These are phyloP conservation scores for Enhydra lutris DNA, from an alignment of 2,113 vertebrate species.

Conservation along the genomic window DNA sequence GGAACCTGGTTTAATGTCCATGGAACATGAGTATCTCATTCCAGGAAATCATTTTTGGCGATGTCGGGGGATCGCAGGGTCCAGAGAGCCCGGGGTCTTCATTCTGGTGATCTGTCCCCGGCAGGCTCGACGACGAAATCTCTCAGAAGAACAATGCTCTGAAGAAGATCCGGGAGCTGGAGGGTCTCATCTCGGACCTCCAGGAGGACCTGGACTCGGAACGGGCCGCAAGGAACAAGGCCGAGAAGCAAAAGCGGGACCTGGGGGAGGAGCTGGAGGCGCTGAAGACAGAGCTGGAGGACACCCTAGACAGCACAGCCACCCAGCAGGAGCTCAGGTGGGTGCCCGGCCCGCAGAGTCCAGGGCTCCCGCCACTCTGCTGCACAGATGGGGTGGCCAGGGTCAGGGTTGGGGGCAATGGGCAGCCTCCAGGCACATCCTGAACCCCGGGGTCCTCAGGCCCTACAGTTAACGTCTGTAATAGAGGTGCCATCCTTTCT, in stretches of 20 bases:
- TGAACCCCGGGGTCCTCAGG: fast-evolving
- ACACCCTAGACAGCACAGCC: constrained; percentile 94
- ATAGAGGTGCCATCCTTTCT: not conserved
- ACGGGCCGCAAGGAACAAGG: constrained; percentile 87
- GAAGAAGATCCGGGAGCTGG: constrained; percentile 93
- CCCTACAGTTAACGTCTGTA: fast-evolving
- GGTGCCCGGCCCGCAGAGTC: fast-evolving
- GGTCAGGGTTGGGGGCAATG: fast-evolving
- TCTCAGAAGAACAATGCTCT: constrained; percentile 88
- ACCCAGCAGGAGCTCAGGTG: constrained; percentile 96
- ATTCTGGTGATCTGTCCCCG: not conserved
- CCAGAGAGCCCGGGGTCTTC: not conserved
- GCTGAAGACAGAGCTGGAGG: constrained; percentile 94
- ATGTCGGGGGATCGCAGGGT: fast-evolving
- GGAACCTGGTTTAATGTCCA: not conserved
- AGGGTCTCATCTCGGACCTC: constrained; percentile 90
- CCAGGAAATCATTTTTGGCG: not conserved
- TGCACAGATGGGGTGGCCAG: fast-evolving
- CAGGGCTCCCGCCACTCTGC: fast-evolving
- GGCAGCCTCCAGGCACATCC: no score
- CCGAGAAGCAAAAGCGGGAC: constrained; percentile 92
- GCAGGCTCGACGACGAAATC: constrained; percentile 92
- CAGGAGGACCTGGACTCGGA: constrained; percentile 95
- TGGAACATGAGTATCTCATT: not conserved
- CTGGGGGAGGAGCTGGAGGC: constrained; percentile 94